Base-by-base conservation (phyloP, 2,797 vertebrate genomes). In the Naso thynnoides region DNA sequence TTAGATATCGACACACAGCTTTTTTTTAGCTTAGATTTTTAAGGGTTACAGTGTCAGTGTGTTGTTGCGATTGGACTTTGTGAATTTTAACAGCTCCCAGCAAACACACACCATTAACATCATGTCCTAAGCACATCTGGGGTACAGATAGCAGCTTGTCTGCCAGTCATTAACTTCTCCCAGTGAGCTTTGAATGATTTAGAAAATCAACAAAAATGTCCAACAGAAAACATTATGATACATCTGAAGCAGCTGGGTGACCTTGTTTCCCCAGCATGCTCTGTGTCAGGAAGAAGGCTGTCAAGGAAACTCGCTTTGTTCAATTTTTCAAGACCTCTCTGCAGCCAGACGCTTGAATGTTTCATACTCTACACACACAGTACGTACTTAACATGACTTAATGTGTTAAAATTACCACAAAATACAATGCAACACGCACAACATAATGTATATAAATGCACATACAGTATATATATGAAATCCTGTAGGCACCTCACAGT, bases 241-340 rank as follows among this genome's bases (percentile, higher is more conserved):
- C n/a, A 48, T 57, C 61, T 54, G 19, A 26, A 29, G 44, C 54
- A 24, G 26, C 41, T 1, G 14, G 45, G 14, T 62, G 53, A 39
- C 29, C 58, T 70, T 73, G 33, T 62, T 53, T 66, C 31, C 36
- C 49, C 58, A 61, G 52, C 61, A 62, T 62, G 47, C 47, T n/a
- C 50, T 62, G 11, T 53, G 47, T 26, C 9, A 56, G 8, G 6
- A 16, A 36, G 59, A 42, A 29, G 24, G 19, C 15, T 31, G 24
- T 54, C 23, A 39, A 14, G n/a, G 47, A 31, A 33, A 19, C 19
- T 45, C 45, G 19, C 8, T 21, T 44, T 38, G 16, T 38, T 70
- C 14, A 52, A 44, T 29, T 29, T 57, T 44, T 19, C 18, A 50
- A 29, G 47, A 68, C 23, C n/a, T 48, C 29, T 33, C 42, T 27